Evolutionary conservation across 2,113 vertebrate species (phyloP).

Genomic region (Acanthisitta chloris): DNA sequence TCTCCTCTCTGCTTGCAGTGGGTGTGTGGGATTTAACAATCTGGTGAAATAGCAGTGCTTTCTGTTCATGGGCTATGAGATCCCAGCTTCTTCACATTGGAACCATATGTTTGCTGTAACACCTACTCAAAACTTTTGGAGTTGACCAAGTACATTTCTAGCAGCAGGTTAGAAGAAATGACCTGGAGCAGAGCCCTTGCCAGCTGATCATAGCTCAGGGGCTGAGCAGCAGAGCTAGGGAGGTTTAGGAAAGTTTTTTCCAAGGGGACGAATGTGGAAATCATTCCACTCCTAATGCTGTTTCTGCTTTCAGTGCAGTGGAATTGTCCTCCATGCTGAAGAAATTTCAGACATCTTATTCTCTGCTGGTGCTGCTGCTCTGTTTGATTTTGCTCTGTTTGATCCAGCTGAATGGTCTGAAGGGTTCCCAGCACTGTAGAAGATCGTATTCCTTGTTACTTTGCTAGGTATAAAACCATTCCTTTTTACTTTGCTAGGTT

Average conservation of each 20-base stretch:
- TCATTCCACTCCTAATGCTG: background rate
- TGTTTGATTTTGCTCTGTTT: background rate
- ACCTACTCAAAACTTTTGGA: background rate
- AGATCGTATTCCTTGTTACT: background rate
- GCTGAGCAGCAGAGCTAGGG: background rate
- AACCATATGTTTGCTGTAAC: slow-evolving; percentile 4
- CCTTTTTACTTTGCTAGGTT: background rate
- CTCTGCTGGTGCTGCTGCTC: background rate
- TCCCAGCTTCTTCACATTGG: background rate
- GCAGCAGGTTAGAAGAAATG: background rate
- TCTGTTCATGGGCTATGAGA: background rate
- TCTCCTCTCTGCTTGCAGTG: slow-evolving; percentile 17
- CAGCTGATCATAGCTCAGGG: background rate
- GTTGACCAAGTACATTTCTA: background rate
- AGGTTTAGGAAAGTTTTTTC: background rate
- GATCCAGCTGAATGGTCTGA: background rate
- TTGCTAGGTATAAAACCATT: background rate
- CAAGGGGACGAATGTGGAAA: background rate
- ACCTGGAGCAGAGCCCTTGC: background rate
- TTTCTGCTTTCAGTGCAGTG: background rate
- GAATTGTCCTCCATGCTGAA: background rate
- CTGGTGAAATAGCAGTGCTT: slow-evolving; percentile 1
- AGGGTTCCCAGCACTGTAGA: background rate
- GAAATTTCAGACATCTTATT: background rate
- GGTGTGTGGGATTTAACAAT: slow-evolving; percentile 22